Percentiles rank a stretch among this genome's conserved stretches.
phyloP scores from a whole-genome alignment of 2,797 vertebrate species.

The Spinus olivaceus region DNA sequence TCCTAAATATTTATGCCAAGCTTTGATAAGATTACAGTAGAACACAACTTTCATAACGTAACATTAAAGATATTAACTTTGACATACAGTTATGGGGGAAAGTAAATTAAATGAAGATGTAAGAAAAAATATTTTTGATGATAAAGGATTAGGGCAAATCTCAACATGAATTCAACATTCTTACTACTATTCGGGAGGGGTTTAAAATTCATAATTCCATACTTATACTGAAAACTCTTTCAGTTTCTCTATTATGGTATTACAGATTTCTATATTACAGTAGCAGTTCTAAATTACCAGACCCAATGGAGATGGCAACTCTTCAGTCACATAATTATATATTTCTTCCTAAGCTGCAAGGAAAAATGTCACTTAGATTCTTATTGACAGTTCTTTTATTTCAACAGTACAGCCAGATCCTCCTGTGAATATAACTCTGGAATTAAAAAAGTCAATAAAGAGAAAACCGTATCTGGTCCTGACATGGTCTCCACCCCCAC shows the following conservation, averaged over 20 bases:
- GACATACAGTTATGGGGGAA: neutral
- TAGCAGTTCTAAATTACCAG: neutral
- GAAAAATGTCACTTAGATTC: neutral
- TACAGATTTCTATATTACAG: neutral
- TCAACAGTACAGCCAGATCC: slow-evolving; percentile 88
- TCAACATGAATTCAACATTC: neutral
- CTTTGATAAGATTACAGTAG: neutral
- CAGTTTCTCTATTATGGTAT: no score
- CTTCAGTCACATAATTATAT: neutral
- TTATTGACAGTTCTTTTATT: slow-evolving; percentile 2
- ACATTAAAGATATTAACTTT: neutral
- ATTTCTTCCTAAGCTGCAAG: neutral
- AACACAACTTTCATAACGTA: neutral
- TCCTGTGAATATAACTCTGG: slow-evolving; percentile 83
- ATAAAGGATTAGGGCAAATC: neutral
- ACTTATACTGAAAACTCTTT: neutral
- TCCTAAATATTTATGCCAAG: neutral
- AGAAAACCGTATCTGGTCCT: slow-evolving; percentile 79
- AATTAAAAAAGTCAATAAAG: slow-evolving; percentile 72
- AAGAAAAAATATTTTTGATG: neutral
- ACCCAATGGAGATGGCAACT: neutral
- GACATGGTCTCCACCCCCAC: slow-evolving; percentile 85
- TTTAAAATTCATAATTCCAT: neutral
- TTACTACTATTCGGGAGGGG: accelerated
- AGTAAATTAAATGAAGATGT: neutral